Evolutionary conservation across 37 sponge, comb jelly and placozoan species (phyloP).

Genomic region (Cladorhizidae sp.): DNA sequence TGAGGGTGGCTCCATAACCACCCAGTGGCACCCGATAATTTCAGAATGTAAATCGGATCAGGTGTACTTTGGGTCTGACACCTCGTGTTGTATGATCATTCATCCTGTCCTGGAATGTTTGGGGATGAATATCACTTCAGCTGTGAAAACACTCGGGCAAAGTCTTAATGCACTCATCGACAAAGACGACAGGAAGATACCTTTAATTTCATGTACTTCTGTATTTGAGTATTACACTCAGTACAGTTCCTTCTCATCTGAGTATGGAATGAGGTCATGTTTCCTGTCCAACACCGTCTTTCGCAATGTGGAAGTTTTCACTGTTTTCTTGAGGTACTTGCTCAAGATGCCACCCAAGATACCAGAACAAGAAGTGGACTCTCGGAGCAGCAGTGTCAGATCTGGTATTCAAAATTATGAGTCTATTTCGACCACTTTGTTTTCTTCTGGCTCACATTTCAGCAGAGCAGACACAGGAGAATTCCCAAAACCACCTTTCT

Average conservation of each 20-base stretch:
- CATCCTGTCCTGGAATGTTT: conserved; percentile 28
- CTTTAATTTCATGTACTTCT: not conserved
- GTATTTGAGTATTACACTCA: conserved; percentile 39
- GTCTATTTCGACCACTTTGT: too few species aligned
- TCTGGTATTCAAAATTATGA: too few species aligned
- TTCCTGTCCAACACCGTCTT: conserved; percentile 23
- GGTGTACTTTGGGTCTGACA: conserved; percentile 16
- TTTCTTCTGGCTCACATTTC: not conserved
- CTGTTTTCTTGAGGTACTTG: not conserved
- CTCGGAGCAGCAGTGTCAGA: not conserved
- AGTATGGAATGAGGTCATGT: not conserved
- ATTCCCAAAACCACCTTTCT: conserved; percentile 44
- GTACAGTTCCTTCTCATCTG: not conserved
- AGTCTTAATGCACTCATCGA: conserved; percentile 19
- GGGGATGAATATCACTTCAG: conserved; percentile 50
- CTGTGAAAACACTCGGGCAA: conserved; percentile 10
- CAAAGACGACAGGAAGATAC: not conserved
- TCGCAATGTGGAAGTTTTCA: not conserved
- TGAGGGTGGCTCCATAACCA: not conserved
- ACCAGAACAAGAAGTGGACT: not conserved
- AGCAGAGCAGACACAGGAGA: too few species aligned
- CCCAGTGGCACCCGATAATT: conserved; percentile 10
- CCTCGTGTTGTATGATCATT: not conserved
- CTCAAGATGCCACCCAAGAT: not conserved
- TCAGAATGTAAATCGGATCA: not conserved